phyloP scores from a whole-genome alignment of 35 echinoderm and acorn worm genomes.

The Diadema setosum region DNA sequence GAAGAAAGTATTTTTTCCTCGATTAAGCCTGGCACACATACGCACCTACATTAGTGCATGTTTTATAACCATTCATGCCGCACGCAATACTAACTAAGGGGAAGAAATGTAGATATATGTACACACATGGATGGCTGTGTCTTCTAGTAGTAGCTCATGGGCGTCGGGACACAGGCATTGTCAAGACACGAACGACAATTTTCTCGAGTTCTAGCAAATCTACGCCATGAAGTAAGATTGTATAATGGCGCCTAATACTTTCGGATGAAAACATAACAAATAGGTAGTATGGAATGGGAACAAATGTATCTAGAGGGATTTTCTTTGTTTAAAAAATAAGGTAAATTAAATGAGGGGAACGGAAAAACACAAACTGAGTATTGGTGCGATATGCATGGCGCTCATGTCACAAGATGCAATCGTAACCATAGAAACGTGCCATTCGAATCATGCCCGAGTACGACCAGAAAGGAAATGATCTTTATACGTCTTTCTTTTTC shows the following conservation, averaged over 20 bases:
- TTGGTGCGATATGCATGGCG: slow-evolving; percentile 26
- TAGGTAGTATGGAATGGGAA: not conserved
- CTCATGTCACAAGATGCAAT: not conserved
- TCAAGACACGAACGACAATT: too few relatives aligned
- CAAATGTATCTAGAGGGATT: too few relatives aligned
- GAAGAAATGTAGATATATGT: not conserved
- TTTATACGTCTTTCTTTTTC: not conserved
- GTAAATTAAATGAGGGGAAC: too few relatives aligned
- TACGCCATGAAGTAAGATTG: too few relatives aligned
- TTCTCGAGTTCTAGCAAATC: too few relatives aligned
- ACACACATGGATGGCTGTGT: not conserved
- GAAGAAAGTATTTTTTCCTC: slow-evolving; percentile 7
- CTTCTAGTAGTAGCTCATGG: not conserved
- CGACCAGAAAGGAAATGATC: not conserved
- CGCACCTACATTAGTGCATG: slow-evolving; percentile 5
- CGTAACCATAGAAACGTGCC: not conserved
- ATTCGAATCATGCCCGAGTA: not conserved
- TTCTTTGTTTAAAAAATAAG: too few relatives aligned
- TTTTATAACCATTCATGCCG: not conserved
- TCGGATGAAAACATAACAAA: too few relatives aligned
- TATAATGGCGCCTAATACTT: too few relatives aligned
- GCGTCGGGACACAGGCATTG: too few relatives aligned
- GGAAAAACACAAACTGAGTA: not conserved
- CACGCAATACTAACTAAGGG: not conserved
- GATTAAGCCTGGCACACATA: not conserved